These are phyloP conservation scores for Arion vulgaris DNA, from an alignment of 1,140 invertebrate species.

Conservation along the genomic window DNA sequence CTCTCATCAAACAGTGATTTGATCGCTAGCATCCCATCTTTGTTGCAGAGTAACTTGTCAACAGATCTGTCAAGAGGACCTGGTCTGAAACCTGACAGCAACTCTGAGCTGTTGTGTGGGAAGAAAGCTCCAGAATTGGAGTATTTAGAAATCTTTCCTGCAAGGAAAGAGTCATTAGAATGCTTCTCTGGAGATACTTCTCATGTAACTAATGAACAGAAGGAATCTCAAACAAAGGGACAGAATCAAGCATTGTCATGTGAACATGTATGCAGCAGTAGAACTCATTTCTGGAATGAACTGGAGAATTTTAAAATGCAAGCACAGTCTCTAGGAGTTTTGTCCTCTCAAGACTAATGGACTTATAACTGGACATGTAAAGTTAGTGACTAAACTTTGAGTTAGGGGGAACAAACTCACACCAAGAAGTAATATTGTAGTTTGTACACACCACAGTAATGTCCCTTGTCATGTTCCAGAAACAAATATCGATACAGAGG, in stretches of 20 bases:
- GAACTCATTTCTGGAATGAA: neutral
- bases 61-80: too few species aligned
- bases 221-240: neutral
- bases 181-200: neutral
- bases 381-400: too few species aligned
- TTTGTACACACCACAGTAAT: too few species aligned
- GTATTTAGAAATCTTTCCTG: conserved; percentile 5
- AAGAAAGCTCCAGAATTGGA: neutral
- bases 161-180: neutral
- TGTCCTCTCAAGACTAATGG: neutral
- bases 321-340: neutral
- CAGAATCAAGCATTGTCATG: neutral
- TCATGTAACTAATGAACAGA: neutral
- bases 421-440: too few species aligned
- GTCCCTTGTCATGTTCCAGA: too few species aligned
- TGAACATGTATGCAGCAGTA: neutral
- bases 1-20: neutral
- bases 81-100: neutral
- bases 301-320: neutral
- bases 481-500: too few species aligned
- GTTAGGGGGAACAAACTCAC: too few species aligned
- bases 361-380: neutral
- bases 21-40: neutral
- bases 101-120: neutral
- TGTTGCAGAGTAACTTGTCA: neutral